Percentiles rank a stretch among this genome's conserved stretches.
These are phyloP conservation scores for Unio pictorum DNA, from an alignment of 2,888 invertebrate species.

Conservation along the genomic window DNA sequence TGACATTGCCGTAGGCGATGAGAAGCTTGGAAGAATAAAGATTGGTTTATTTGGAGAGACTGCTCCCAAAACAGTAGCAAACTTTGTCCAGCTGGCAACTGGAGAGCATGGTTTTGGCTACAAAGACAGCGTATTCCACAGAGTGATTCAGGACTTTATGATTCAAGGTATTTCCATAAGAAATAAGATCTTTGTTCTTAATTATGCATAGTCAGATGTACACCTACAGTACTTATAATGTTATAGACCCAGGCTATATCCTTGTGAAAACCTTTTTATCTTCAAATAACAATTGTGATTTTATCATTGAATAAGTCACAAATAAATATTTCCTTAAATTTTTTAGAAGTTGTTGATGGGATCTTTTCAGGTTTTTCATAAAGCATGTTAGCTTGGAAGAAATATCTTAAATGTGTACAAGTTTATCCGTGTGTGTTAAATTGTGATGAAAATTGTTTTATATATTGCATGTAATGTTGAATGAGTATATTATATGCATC, in stretches of 20 bases:
- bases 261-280: too few relatives aligned
- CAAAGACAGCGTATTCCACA: slow-evolving; percentile 85
- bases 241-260: too few relatives aligned
- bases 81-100: slow-evolving; percentile 85
- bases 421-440: too few relatives aligned
- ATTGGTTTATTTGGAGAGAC: slow-evolving; percentile 91
- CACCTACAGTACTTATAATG: too few relatives aligned
- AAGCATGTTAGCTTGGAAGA: neutral
- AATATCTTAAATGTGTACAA: too few relatives aligned
- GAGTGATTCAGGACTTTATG: slow-evolving; percentile 91
- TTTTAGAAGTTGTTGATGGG: neutral
- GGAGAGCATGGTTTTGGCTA: slow-evolving; percentile 75
- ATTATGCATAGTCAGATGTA: too few relatives aligned
- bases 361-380: neutral
- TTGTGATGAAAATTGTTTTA: too few relatives aligned
- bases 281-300: too few relatives aligned
- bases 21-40: slow-evolving; percentile 83
- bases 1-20: slow-evolving; percentile 83
- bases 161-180: slow-evolving; percentile 80
- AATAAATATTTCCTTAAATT: neutral
- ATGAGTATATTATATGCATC: too few relatives aligned
- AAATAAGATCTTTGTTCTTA: neutral
- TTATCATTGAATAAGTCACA: neutral
- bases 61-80: slow-evolving; percentile 88
- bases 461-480: too few relatives aligned